Base-by-base conservation (phyloP, 2,797 vertebrate species). In the Cynodonichthys magdalenae region DNA sequence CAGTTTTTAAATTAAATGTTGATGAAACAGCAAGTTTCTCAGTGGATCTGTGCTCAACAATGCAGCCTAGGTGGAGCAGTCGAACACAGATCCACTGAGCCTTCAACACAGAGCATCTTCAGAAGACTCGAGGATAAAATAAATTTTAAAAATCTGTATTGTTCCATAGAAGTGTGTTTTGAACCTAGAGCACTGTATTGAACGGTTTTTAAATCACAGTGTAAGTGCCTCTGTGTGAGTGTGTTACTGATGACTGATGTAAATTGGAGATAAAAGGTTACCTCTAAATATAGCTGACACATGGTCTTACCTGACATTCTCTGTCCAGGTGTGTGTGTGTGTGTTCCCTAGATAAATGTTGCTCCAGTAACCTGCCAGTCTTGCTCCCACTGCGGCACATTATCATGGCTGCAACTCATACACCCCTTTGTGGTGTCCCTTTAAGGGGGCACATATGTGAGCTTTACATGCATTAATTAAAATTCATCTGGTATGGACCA, bases 321-420 rank as follows among this genome's bases (percentile, higher is more conserved):
- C 27, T 62, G 31, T 47, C 47, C 56, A 73, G 57, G 24, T 29
- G 9, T 36, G 8, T 2, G 36, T 74, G 59, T 58, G 54, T 56
- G 64, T 52, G 27, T 52, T 68, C 18, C 19, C n/a, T 7, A 15
- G 42, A 42, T 55, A 52, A 24, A 52, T 52, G 69, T 67, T 75
- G 71, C 56, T 70, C 64, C 71, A 80, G 70, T 79, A 79, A 82
- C 83, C 67, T 41, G 61, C 61, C 75, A 66, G 34, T 39, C 57
- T n/a, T 49, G 53, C 70, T 87, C 75, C 77, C 74, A 2, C 45
- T 75, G 61, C 31, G 68, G 31, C 77, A 57, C 65, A 77, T 71
- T 58, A 59, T 77, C 74, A 66, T 50, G 63, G 53, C 55, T 63
- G 49, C 5, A 6, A 31, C 29, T 6, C 29, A 31, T 67, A 67